Conservation (phyloP, 1,140 invertebrate species). For the Formica selysi region DNA sequence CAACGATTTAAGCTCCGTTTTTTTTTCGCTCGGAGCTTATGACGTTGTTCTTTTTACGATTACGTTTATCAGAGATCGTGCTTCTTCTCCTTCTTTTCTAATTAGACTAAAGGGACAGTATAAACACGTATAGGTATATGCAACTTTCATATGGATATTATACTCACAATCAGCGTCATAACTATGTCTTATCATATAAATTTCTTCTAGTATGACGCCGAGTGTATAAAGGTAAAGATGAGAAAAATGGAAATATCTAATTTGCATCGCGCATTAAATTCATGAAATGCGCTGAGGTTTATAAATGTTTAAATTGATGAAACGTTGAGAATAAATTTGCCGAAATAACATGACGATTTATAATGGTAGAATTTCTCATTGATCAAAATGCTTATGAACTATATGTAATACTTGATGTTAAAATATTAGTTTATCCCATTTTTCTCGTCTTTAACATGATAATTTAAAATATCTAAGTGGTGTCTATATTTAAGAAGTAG, state of each 20-base stretch:
- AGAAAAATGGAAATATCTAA: not conserved
- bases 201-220: not conserved
- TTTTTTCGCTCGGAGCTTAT: not conserved
- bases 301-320: not conserved
- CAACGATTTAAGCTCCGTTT: slow-evolving; percentile 60
- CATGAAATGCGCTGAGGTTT: not conserved
- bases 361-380: not conserved
- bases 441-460: slow-evolving; percentile 10
- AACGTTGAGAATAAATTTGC: not conserved
- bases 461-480: not conserved
- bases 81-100: not conserved
- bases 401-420: no score
- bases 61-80: not conserved
- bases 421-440: not conserved
- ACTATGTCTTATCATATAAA: not conserved
- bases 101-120: not conserved
- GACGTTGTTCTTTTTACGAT: not conserved
- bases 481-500: no score
- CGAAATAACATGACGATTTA: not conserved
- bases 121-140: not conserved
- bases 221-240: not conserved
- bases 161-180: not conserved
- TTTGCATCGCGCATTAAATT: not conserved
- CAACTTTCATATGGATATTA: not conserved
- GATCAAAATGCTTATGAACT: no score